phyloP scores from a whole-genome alignment of 1,140 invertebrate species.

The Drosophila insularis region DNA sequence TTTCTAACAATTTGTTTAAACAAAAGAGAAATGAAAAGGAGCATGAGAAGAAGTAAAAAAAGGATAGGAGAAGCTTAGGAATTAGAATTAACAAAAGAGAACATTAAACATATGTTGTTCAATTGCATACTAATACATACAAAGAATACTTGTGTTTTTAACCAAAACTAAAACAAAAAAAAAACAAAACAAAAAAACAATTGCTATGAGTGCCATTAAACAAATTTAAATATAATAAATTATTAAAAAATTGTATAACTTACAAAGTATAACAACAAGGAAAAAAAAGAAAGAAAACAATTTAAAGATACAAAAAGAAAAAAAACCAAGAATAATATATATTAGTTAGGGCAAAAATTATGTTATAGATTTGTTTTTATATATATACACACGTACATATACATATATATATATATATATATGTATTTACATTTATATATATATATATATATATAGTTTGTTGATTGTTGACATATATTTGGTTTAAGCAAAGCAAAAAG shows the following conservation, averaged over 20 bases:
- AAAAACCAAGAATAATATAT: constrained; percentile 31
- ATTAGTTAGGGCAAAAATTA: constrained; percentile 51
- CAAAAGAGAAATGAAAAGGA: not conserved
- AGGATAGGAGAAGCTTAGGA: not conserved
- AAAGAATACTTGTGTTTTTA: constrained; percentile 48
- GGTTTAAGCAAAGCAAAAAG: constrained; percentile 44
- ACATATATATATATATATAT: constrained; percentile 34
- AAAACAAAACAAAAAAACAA: constrained; percentile 44
- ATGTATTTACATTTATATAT: constrained; percentile 32
- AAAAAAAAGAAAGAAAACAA: not conserved
- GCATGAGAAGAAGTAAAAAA: not conserved
- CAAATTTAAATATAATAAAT: constrained; percentile 79
- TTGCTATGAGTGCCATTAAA: constrained; percentile 79
- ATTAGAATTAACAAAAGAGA: constrained; percentile 17
- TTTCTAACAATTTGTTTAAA: constrained; percentile 15
- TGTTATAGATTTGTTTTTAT: constrained; percentile 34
- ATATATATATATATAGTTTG: constrained; percentile 56
- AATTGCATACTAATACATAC: constrained; percentile 44
- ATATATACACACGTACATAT: constrained; percentile 5
- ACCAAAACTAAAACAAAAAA: constrained; percentile 23
- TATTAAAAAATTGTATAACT: constrained; percentile 70
- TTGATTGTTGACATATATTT: constrained; percentile 57
- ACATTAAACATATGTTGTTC: constrained; percentile 24
- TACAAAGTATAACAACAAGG: constrained; percentile 49
- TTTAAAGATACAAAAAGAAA: constrained; percentile 10